Conservation (phyloP, 2,113 vertebrate genomes). For the Corythornis madagascariensis region DNA sequence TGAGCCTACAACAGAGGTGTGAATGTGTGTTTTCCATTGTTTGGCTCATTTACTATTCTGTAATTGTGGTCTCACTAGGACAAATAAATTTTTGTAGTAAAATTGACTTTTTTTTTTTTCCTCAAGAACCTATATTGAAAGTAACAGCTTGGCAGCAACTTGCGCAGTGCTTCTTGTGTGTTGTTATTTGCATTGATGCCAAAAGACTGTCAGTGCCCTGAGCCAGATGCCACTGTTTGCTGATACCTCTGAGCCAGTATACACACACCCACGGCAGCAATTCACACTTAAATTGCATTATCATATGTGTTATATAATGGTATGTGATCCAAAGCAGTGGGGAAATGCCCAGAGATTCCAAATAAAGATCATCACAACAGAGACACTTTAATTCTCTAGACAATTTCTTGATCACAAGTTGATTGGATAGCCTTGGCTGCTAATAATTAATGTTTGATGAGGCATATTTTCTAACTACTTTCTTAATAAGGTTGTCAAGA, state of each 20-base stretch:
- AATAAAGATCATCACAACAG: background rate
- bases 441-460: background rate
- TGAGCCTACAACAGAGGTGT: background rate
- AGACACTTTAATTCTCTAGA: background rate
- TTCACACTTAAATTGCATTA: background rate
- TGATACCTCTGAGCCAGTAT: background rate
- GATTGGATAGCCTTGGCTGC: background rate
- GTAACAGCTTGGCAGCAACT: background rate
- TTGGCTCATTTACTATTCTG: background rate
- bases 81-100: background rate
- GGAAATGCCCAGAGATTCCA: background rate
- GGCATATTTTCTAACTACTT: background rate
- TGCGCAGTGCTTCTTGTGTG: background rate
- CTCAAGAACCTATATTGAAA: background rate
- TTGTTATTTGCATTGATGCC: background rate
- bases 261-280: background rate
- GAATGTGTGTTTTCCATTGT: background rate
- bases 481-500: background rate
- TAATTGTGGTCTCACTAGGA: background rate
- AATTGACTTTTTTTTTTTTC: background rate
- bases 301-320: background rate
- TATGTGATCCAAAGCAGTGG: background rate
- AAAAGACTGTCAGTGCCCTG: background rate
- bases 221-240: background rate
- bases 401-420: background rate